phyloP scores from a whole-genome alignment of 1,140 invertebrate species.

The Stegodyphus dumicola region DNA sequence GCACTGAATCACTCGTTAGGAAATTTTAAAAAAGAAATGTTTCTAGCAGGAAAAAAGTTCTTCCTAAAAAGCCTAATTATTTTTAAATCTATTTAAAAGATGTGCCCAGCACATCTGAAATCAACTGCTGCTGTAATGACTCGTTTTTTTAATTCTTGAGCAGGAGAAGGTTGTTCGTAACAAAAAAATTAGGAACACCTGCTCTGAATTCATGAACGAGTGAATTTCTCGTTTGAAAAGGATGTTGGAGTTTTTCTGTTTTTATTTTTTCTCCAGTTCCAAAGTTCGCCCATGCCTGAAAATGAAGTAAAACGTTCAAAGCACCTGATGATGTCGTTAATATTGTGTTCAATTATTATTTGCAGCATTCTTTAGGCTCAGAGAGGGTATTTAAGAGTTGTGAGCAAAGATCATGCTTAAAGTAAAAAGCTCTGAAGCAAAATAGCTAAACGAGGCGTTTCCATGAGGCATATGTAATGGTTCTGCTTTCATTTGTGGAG shows the following conservation, averaged over 20 bases:
- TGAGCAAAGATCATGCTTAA: too few relatives aligned
- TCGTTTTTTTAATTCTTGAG: background rate
- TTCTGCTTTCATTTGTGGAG: too few relatives aligned
- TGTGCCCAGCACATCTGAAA: background rate
- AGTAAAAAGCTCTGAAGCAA: too few relatives aligned
- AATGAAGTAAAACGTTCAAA: background rate
- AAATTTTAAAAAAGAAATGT: too few relatives aligned
- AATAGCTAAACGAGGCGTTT: too few relatives aligned
- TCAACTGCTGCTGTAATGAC: slow-evolving; percentile 9
- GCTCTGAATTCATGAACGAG: background rate
- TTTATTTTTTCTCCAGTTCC: background rate
- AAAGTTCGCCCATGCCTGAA: slow-evolving; percentile 14
- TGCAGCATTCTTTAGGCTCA: too few relatives aligned
- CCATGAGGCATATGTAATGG: too few relatives aligned
- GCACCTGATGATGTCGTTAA: background rate
- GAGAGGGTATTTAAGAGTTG: too few relatives aligned
- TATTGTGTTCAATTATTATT: background rate
- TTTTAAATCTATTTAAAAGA: slow-evolving; percentile 4
- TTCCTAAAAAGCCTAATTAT: background rate
- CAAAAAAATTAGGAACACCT: background rate
- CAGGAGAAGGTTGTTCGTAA: background rate
- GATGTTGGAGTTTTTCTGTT: background rate
- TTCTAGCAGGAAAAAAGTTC: background rate
- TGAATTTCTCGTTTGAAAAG: background rate
- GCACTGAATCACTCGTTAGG: too few relatives aligned